Evolutionary conservation across 2,888 invertebrate genomes (phyloP), one percentile per base, ranked within the genome.

Genomic region (Mythimna ferrago): DNA sequence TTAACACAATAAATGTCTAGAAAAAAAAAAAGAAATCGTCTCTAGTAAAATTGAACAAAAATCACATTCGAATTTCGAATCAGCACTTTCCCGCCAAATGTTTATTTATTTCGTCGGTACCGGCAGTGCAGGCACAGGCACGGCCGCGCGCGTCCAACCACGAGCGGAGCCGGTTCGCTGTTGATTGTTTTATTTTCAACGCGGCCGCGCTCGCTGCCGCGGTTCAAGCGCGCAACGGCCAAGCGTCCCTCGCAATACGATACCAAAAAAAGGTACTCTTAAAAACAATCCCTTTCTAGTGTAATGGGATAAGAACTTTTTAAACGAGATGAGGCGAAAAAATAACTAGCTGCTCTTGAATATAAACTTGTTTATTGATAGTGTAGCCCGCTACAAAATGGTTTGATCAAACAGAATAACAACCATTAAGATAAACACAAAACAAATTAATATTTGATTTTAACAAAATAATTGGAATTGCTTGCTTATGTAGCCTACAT

Each of bases 121-220:
- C 84, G 79, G 83, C 48, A 81, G 80, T 69, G 82, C 81, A 78
- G 81, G 81, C 84, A 76, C 68, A 76, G 71, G 86, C 84, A 75
- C 75, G 78, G 78, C 83, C 75, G 88, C 88, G 88, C 90, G 92
- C 96, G 95, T 94, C 94, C 90, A 89, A 88, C 92, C 93, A 86
- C 93, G 83, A 89, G 88, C 91, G 89, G 92, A 95, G 96, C 95
- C 95, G 95, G 95, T 94, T 93, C 90, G 94, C 93, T 94, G 94
- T 86, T 86, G 91, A 86, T 92, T 92, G 92, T 94, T 95, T 94
- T 95, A 94, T 95, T 95, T 94, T 93, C 91, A 93, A 92, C 90
- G 61, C 75, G 78, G 71, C 73, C 70, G 76, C 71, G 67, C 73
- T 82, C 71, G 67, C 73, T 82, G 85, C 81, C 84, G 87, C 86